phyloP scores from a whole-genome alignment of 2,797 vertebrate species.

The Scyliorhinus canicula region DNA sequence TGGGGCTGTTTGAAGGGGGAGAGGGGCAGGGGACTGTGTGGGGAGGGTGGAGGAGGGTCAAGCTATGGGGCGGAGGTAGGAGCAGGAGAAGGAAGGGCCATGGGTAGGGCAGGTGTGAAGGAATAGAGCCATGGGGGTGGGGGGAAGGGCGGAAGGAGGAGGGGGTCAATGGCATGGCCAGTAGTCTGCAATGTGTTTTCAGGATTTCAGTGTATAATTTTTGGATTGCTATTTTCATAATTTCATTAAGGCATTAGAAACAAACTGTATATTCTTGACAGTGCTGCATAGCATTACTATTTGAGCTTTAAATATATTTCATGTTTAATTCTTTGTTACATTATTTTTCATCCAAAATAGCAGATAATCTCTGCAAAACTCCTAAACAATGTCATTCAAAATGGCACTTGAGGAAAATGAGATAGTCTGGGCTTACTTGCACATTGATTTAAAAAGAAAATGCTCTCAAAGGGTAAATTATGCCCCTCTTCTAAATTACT shows the following conservation, averaged over 20 bases:
- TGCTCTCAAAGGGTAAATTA: too few species aligned
- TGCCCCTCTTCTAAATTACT: not conserved
- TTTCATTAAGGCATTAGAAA: not conserved
- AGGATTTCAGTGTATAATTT: not conserved
- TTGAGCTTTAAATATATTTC: not conserved
- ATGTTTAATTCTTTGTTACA: not conserved
- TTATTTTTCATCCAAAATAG: not conserved
- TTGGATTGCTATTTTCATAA: not conserved
- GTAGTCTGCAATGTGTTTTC: not conserved
- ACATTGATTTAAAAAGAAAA: too few species aligned
- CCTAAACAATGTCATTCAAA: not conserved
- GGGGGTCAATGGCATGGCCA: too few species aligned
- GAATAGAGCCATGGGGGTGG: too few species aligned
- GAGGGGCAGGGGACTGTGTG: too few species aligned
- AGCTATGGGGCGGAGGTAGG: too few species aligned
- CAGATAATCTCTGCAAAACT: not conserved
- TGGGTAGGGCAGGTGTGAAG: too few species aligned
- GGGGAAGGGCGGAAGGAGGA: too few species aligned
- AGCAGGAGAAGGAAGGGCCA: too few species aligned
- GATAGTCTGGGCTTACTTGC: not conserved
- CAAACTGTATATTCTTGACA: not conserved
- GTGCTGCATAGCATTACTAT: not conserved
- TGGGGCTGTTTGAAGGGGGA: too few species aligned
- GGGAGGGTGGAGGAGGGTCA: too few species aligned
- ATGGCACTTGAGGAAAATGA: not conserved